Conservation (phyloP, 2,113 vertebrate species). For the Tachuris rubrigastra region DNA sequence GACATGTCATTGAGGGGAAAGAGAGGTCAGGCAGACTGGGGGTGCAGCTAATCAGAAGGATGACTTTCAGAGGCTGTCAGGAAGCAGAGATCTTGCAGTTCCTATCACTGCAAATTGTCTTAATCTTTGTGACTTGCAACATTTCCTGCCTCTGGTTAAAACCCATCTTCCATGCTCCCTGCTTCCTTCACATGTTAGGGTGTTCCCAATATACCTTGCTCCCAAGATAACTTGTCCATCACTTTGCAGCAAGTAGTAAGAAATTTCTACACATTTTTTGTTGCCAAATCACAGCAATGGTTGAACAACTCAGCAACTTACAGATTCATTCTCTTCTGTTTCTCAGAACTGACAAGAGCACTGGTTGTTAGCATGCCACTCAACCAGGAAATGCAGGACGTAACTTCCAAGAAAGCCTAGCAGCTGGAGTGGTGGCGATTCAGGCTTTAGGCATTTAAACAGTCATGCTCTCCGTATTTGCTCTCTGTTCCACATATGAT, state of each 20-base stretch:
- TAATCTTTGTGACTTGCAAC: neutral
- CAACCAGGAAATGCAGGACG: neutral
- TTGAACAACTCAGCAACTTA: neutral
- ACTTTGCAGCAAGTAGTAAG: neutral
- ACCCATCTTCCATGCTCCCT: neutral
- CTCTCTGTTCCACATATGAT: neutral
- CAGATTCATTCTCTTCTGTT: neutral
- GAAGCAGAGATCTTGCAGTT: neutral
- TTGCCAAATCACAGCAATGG: neutral
- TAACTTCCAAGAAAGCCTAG: slow-evolving; percentile 12
- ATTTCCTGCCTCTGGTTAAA: neutral
- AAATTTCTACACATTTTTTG: neutral
- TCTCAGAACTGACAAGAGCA: neutral
- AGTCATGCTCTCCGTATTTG: neutral
- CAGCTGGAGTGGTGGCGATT: neutral
- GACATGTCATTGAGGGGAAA: neutral
- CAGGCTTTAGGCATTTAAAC: slow-evolving; percentile 22
- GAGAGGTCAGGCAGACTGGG: neutral
- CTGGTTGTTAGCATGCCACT: neutral
- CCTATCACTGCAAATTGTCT: neutral
- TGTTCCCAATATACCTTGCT: neutral
- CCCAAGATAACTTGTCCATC: neutral
- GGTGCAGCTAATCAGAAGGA: neutral
- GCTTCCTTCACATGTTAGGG: neutral
- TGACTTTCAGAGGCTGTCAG: neutral